phyloP scores from a whole-genome alignment of 2,113 vertebrate species.

The Urocynchramus pylzowi region DNA sequence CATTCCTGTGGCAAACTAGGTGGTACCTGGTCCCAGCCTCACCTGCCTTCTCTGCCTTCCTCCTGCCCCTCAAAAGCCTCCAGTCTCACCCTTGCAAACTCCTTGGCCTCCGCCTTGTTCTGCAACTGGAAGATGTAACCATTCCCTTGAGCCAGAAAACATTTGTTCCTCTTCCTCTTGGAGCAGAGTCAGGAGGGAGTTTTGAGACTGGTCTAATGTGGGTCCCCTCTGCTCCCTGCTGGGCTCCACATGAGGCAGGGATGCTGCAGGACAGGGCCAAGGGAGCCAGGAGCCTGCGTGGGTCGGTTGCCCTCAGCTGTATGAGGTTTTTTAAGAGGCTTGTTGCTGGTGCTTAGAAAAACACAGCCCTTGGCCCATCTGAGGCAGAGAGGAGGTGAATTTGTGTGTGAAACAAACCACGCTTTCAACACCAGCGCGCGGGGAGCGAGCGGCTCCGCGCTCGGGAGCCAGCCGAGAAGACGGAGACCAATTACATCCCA shows the following conservation, averaged over 20 bases:
- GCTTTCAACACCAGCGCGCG: conserved; percentile 10
- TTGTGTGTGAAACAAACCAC: conserved; percentile 2
- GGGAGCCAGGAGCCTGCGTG: not conserved
- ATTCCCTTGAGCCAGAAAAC: not conserved
- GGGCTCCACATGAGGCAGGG: rapidly evolving
- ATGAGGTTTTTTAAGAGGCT: not conserved
- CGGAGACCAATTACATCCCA: not conserved
- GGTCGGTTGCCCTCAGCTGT: rapidly evolving
- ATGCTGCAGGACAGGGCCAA: rapidly evolving
- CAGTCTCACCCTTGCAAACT: not conserved
- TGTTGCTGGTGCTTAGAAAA: conserved; percentile 3
- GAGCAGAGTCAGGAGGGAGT: not conserved
- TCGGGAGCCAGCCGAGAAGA: not conserved
- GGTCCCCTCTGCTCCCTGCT: not conserved
- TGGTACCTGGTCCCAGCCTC: not conserved
- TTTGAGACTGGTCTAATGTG: rapidly evolving
- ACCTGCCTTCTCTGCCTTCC: not conserved
- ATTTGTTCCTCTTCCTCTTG: not conserved
- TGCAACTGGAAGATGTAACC: conserved; percentile 10
- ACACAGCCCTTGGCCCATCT: not conserved
- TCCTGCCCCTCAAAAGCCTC: not conserved
- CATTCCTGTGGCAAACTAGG: not conserved
- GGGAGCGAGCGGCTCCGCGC: not conserved
- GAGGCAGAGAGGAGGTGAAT: not conserved
- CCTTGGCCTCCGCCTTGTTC: not conserved